A percentile compares a stretch with the other conserved stretches of the same genome.
These are phyloP conservation scores for Halcyon badia DNA, from an alignment of 2,797 vertebrate species.

Conservation along the genomic window DNA sequence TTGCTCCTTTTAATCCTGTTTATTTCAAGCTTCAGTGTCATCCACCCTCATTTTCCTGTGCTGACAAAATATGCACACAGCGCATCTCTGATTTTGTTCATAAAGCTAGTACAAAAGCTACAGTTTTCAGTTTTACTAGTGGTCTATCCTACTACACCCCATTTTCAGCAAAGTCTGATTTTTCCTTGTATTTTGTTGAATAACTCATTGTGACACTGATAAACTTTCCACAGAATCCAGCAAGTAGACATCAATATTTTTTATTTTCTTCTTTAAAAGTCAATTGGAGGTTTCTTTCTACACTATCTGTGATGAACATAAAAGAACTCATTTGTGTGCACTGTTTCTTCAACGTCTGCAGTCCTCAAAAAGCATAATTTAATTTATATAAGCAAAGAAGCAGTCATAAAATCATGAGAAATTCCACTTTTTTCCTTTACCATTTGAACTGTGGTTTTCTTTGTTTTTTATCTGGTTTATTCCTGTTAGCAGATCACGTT, in stretches of 20 bases:
- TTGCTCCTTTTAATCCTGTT: conserved; percentile 46
- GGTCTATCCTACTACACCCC: neutral
- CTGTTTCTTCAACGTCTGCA: neutral
- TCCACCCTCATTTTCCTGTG: neutral
- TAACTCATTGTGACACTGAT: neutral
- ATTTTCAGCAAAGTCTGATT: neutral
- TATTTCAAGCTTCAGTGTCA: conserved; percentile 33
- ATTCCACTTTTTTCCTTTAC: neutral
- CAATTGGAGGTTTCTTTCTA: neutral
- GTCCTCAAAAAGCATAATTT: neutral
- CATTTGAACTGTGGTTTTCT: neutral
- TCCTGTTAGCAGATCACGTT: neutral
- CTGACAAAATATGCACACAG: neutral
- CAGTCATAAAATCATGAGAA: neutral
- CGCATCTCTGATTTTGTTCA: conserved; percentile 8
- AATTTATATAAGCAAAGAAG: neutral
- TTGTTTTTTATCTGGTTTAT: neutral
- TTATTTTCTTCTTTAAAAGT: neutral
- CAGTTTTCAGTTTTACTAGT: neutral
- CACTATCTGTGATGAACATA: neutral
- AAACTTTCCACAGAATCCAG: neutral
- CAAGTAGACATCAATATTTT: neutral
- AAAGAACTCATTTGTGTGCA: neutral
- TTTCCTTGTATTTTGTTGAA: neutral
- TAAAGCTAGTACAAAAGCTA: neutral